phyloP scores from a whole-genome alignment of 2,888 invertebrate species.

The Melanostoma scalare region DNA sequence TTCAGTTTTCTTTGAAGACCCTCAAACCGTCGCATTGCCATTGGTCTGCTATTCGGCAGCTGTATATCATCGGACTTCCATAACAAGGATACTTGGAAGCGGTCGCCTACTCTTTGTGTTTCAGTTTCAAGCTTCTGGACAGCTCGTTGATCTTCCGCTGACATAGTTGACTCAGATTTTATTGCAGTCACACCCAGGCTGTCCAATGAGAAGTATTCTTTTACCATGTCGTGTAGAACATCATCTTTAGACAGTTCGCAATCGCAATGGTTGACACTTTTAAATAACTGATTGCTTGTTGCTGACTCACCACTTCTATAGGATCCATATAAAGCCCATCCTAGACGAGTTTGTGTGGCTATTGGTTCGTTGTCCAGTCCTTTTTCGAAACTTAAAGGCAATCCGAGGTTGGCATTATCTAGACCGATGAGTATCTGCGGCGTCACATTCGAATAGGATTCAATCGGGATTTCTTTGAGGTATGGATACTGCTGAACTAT shows the following conservation, averaged over 20 bases:
- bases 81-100: not conserved
- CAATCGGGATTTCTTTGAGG: constrained; percentile 4
- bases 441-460: not conserved
- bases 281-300: not conserved
- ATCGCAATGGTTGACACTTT: constrained; percentile 2
- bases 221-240: constrained; percentile 11
- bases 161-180: constrained; percentile 3
- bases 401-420: constrained; percentile 8
- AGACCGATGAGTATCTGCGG: constrained; percentile 6
- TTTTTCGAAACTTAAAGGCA: constrained; percentile 7
- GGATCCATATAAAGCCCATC: not conserved
- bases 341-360: not conserved
- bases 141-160: not conserved
- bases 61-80: not conserved
- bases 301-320: not conserved
- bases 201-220: constrained; percentile 14
- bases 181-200: not conserved
- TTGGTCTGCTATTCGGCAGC: not conserved
- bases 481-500: not conserved
- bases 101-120: not conserved
- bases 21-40: constrained; percentile 5
- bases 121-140: not conserved
- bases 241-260: not conserved
- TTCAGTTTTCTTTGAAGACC: not conserved
- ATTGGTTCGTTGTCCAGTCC: not conserved